Conservation (phyloP, 2,113 vertebrate genomes). For the Puma concolor region DNA sequence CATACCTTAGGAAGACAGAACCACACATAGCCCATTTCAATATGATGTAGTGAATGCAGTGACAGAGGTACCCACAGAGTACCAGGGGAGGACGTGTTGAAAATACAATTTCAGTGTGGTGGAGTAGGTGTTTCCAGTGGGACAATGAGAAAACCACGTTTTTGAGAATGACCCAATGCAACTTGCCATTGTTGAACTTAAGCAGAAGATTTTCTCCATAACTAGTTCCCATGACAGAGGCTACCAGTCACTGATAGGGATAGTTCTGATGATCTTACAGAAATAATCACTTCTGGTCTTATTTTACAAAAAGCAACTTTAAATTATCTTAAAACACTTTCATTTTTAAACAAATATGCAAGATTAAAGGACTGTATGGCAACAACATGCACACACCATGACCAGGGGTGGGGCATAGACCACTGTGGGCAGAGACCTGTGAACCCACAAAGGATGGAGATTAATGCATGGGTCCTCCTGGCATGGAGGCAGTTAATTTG, state of each 20-base stretch:
- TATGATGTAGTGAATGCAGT: not conserved
- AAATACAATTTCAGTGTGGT: not conserved
- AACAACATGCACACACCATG: no score
- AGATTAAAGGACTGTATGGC: not conserved
- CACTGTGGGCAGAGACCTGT: not conserved
- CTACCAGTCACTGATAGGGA: no score
- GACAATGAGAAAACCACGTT: not conserved
- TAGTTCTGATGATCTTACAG: not conserved
- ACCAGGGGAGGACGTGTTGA: not conserved
- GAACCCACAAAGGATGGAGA: not conserved
- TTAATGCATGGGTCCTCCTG: accelerated
- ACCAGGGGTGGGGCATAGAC: not conserved
- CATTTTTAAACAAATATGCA: not conserved
- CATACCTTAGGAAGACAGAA: not conserved
- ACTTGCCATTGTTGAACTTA: not conserved
- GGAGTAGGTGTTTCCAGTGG: not conserved
- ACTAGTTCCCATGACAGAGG: not conserved
- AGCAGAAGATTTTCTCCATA: not conserved
- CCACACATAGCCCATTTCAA: not conserved
- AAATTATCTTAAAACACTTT: not conserved
- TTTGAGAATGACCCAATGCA: not conserved
- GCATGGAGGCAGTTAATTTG: accelerated
- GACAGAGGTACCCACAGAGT: not conserved
- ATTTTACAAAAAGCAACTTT: not conserved
- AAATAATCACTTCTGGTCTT: not conserved